Evolutionary conservation across 92 coral and sea anemone species (phyloP).

Genomic region (Phymanthus crucifer): DNA sequence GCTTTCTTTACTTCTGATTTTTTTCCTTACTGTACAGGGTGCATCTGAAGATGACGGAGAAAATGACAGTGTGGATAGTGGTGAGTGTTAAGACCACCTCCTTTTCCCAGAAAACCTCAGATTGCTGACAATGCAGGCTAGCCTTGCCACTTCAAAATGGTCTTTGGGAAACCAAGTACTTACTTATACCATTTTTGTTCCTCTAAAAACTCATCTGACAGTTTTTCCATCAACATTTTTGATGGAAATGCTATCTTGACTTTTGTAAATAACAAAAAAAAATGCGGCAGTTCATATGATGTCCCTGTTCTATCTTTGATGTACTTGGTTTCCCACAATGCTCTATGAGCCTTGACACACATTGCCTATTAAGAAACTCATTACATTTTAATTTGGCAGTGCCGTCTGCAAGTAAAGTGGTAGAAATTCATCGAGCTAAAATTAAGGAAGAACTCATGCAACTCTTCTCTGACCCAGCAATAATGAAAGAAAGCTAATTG

Average conservation of each 20-base stretch:
- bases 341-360: background rate
- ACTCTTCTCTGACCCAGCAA: constrained; percentile 19
- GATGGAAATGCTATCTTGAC: background rate
- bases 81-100: too few relatives aligned
- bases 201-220: background rate
- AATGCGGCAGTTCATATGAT: background rate
- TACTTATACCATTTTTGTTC: background rate
- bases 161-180: background rate
- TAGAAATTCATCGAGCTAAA: constrained; percentile 19
- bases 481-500: constrained; percentile 27
- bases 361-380: background rate
- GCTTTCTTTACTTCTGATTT: background rate
- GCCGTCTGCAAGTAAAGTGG: constrained; percentile 7
- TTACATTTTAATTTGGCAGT: background rate
- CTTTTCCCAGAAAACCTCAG: too few relatives aligned
- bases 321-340: background rate
- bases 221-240: background rate
- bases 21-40: background rate
- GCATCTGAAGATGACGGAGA: too few relatives aligned
- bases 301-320: background rate
- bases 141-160: too few relatives aligned
- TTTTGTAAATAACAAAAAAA: background rate
- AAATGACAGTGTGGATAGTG: too few relatives aligned
- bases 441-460: constrained; percentile 9
- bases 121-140: too few relatives aligned